Conservation (phyloP, 1,140 invertebrate genomes). For the Rhyzopertha dominica region DNA sequence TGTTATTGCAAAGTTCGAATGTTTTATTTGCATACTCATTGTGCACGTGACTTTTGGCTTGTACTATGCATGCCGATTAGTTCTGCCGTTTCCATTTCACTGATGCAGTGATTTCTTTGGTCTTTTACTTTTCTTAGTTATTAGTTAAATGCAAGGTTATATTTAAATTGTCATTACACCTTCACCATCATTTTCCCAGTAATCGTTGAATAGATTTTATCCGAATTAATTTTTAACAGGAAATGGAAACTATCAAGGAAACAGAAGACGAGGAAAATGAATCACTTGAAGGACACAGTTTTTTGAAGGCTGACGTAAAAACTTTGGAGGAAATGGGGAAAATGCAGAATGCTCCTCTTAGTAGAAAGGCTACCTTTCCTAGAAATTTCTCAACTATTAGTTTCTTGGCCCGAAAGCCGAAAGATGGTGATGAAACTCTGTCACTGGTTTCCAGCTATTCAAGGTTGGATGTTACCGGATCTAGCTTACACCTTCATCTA, state of each 20-base stretch:
- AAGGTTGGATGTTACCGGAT: slow-evolving; percentile 65
- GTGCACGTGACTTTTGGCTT: too few species aligned
- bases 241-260: slow-evolving; percentile 57
- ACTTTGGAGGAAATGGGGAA: slow-evolving; percentile 51
- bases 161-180: too few species aligned
- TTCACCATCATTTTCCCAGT: too few species aligned
- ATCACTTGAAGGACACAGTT: slow-evolving; percentile 33
- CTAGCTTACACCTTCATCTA: slow-evolving; percentile 59
- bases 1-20: too few species aligned
- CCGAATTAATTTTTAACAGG: slow-evolving; percentile 48
- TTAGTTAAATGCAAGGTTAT: too few species aligned
- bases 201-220: too few species aligned
- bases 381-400: slow-evolving; percentile 49
- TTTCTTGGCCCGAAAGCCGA: slow-evolving; percentile 46
- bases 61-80: too few species aligned
- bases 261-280: slow-evolving; percentile 52
- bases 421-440: slow-evolving; percentile 53
- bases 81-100: too few species aligned
- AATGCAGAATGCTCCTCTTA: slow-evolving; percentile 39
- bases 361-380: slow-evolving; percentile 49
- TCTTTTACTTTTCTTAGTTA: too few species aligned
- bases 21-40: too few species aligned
- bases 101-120: too few species aligned
- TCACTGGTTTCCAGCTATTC: slow-evolving; percentile 66
- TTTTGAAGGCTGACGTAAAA: slow-evolving; percentile 44